phyloP scores from a whole-genome alignment of 1,140 invertebrate genomes.

The Cherax destructor region DNA sequence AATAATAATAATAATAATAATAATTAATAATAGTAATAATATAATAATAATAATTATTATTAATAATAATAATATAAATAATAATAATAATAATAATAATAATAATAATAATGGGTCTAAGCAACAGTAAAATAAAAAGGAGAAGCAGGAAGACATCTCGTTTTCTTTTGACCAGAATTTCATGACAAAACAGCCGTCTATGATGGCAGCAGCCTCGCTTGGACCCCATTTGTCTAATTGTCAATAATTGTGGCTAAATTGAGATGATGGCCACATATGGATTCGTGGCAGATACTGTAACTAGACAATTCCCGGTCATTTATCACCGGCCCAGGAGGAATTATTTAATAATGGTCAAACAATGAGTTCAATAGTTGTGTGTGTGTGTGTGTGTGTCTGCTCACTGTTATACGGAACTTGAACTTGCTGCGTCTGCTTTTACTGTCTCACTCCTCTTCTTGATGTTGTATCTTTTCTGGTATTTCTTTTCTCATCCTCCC shows the following conservation, averaged over 20 bases:
- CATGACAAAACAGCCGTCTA: background rate
- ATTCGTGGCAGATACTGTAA: conserved; percentile 66
- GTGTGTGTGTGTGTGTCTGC: background rate
- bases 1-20: background rate
- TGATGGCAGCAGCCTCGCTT: background rate
- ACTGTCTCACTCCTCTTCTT: conserved; percentile 26
- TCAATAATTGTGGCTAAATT: conserved; percentile 65
- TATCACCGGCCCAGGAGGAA: conserved; percentile 48
- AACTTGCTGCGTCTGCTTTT: no score
- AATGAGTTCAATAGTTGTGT: conserved; percentile 11
- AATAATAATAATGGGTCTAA: no score
- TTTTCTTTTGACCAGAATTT: no score
- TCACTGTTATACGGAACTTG: no score
- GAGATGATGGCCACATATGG: conserved; percentile 68
- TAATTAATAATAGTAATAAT: no score
- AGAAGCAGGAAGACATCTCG: no score
- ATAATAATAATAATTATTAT: no score
- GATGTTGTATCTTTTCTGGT: background rate
- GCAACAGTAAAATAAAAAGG: no score
- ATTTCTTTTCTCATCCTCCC: conserved; percentile 1
- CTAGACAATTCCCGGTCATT: conserved; percentile 64
- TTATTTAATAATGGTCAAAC: conserved; percentile 55
- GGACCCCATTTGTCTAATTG: conserved; percentile 67
- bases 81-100: conserved; percentile 1
- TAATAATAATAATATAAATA: background rate